phyloP scores from a whole-genome alignment of 2,888 invertebrate species.

The Lobophora halterata region DNA sequence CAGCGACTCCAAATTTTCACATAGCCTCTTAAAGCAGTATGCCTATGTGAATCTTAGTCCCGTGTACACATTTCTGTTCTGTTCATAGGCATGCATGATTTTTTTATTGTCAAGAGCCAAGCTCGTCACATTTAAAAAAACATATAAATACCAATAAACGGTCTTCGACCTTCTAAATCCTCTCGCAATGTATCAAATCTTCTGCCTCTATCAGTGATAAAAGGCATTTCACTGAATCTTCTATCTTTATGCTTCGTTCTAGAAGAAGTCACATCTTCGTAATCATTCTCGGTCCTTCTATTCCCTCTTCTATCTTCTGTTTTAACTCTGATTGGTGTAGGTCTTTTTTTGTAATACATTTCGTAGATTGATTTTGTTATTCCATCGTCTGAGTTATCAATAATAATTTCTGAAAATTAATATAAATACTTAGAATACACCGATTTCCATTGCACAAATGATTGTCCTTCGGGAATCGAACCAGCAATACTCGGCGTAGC shows the following conservation, averaged over 20 bases:
- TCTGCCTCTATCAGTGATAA: conserved; percentile 28
- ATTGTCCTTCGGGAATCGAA: too few relatives aligned
- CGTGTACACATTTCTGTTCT: too few relatives aligned
- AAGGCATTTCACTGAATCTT: conserved; percentile 29
- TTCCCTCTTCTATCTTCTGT: conserved; percentile 25
- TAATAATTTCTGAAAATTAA: conserved; percentile 32
- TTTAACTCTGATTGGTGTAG: conserved; percentile 20
- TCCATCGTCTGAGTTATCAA: conserved; percentile 54
- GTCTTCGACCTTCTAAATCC: conserved; percentile 4
- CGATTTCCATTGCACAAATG: not conserved
- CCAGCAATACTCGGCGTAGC: too few relatives aligned
- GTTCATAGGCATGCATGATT: too few relatives aligned
- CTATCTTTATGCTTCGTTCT: conserved; percentile 27
- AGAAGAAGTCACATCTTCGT: conserved; percentile 17
- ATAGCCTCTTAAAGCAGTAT: too few relatives aligned
- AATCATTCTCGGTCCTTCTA: conserved; percentile 26
- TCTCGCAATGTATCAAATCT: conserved; percentile 7
- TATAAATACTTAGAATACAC: not conserved
- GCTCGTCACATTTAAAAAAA: too few relatives aligned
- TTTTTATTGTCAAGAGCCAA: too few relatives aligned
- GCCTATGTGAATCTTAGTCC: too few relatives aligned
- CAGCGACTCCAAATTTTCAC: too few relatives aligned
- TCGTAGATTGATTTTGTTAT: conserved; percentile 69
- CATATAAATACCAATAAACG: too few relatives aligned
- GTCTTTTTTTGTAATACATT: conserved; percentile 61